These are phyloP conservation scores for Nematopogon swammerdamellus DNA, from an alignment of 2,888 invertebrate species.

Conservation along the genomic window DNA sequence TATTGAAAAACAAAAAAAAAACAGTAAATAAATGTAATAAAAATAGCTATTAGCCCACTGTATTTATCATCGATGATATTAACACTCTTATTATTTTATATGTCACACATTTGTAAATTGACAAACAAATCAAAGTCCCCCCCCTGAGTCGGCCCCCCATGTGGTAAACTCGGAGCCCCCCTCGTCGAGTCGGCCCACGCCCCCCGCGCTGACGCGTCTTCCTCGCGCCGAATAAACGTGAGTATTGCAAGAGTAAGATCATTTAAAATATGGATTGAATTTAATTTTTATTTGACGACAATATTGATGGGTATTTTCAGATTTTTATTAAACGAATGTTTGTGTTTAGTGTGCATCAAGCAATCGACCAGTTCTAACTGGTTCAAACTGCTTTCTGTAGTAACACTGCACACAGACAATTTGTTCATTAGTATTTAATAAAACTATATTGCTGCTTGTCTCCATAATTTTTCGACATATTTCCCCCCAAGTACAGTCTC, in stretches of 20 bases:
- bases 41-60: constrained; percentile 12
- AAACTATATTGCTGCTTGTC: too few relatives aligned
- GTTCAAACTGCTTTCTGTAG: too few relatives aligned
- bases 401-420: too few relatives aligned
- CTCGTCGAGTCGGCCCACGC: constrained; percentile 13
- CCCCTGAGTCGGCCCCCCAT: constrained; percentile 18
- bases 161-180: neutral
- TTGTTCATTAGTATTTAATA: too few relatives aligned
- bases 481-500: too few relatives aligned
- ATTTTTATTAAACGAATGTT: too few relatives aligned
- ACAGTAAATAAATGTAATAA: neutral
- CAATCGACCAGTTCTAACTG: too few relatives aligned
- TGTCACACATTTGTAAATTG: constrained; percentile 58
- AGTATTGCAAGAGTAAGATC: constrained; percentile 21
- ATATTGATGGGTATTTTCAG: neutral
- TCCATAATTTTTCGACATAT: too few relatives aligned
- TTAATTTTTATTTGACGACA: constrained; percentile 16
- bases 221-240: constrained; percentile 29
- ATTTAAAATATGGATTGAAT: neutral
- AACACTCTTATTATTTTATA: constrained; percentile 58
- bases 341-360: too few relatives aligned
- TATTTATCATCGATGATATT: constrained; percentile 50
- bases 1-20: too few relatives aligned
- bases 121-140: constrained; percentile 48
- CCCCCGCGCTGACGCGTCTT: constrained; percentile 12